Conservation (phyloP, 2,888 invertebrate species). For the Bombylius major region DNA sequence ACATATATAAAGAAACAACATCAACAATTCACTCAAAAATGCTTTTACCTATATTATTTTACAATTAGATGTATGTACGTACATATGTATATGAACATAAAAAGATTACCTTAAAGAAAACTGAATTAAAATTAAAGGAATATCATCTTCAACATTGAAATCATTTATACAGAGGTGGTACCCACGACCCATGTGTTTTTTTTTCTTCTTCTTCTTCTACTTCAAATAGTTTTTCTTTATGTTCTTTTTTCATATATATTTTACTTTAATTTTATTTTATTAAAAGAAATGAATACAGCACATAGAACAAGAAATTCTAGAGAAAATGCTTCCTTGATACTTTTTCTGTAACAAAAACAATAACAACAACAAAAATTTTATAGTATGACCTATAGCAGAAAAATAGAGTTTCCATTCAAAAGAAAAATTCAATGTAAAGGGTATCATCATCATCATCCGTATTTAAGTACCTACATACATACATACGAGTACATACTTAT, state of each 20-base stretch:
- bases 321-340: slow-evolving; percentile 7
- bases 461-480: too few species aligned
- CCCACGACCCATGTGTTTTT: not conserved
- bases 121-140: not conserved
- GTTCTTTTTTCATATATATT: not conserved
- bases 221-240: not conserved
- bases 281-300: not conserved
- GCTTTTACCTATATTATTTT: too few species aligned
- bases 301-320: slow-evolving; percentile 3
- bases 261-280: too few species aligned
- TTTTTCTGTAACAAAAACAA: not conserved
- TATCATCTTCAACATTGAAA: not conserved
- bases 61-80: not conserved
- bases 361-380: too few species aligned
- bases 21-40: too few species aligned
- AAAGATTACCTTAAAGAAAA: not conserved
- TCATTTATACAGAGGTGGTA: not conserved
- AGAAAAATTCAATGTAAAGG: not conserved
- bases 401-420: not conserved
- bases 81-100: not conserved
- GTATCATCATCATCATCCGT: not conserved
- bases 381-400: not conserved
- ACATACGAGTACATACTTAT: too few species aligned
- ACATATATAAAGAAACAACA: too few species aligned
- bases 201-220: not conserved